Percentiles rank a stretch among this genome's conserved stretches.
These are phyloP conservation scores for Megaceryle maxima DNA, from an alignment of 2,113 vertebrate species.

Conservation along the genomic window DNA sequence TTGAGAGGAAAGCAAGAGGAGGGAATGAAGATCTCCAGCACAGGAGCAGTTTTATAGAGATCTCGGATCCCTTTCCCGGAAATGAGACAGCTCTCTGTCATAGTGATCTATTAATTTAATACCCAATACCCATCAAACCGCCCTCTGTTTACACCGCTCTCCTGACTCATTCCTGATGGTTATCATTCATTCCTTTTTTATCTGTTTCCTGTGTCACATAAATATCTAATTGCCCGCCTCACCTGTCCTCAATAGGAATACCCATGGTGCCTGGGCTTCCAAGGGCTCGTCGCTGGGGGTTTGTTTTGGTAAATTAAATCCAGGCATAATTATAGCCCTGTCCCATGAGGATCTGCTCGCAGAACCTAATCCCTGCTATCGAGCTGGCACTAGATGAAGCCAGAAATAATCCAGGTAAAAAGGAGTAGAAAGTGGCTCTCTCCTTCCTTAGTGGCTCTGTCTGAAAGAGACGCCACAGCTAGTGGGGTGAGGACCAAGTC, in stretches of 20 bases:
- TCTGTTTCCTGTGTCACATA: conserved; percentile 26
- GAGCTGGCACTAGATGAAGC: neutral
- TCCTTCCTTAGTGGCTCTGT: accelerated
- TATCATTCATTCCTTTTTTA: neutral
- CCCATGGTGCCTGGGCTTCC: neutral
- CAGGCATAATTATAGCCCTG: neutral
- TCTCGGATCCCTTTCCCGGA: neutral
- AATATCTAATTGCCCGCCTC: neutral
- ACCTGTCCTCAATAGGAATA: neutral
- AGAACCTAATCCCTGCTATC: neutral
- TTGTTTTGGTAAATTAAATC: neutral
- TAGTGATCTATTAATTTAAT: neutral
- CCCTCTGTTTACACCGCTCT: neutral
- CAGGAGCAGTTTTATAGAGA: neutral
- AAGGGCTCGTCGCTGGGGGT: neutral
- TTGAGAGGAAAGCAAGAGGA: neutral
- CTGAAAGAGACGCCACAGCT: neutral
- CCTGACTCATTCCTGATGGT: conserved; percentile 1
- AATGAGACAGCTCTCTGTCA: conserved; percentile 18
- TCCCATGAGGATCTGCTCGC: neutral
- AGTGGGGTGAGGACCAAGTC: accelerated
- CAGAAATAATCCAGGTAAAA: neutral
- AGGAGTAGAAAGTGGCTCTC: neutral
- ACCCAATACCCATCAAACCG: neutral
- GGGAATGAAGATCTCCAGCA: neutral